These are phyloP conservation scores for Rhinophrynus dorsalis DNA, from an alignment of 2,797 vertebrate species.

Conservation along the genomic window DNA sequence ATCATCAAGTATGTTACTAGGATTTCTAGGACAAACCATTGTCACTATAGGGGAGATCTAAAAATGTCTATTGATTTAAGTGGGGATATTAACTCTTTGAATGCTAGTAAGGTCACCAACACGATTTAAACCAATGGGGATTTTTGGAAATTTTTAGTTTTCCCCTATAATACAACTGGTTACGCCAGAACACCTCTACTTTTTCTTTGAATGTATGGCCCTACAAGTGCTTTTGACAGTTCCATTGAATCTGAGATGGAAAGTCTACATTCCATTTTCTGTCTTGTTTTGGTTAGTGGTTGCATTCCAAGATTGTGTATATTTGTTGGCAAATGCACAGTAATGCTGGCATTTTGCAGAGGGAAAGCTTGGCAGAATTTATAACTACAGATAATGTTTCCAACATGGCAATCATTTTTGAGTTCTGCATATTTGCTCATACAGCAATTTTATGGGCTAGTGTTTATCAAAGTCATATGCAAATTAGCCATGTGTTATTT, in stretches of 20 bases:
- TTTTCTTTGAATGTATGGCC: too few species aligned
- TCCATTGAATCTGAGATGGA: not conserved
- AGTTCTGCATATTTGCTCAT: not conserved
- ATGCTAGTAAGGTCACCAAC: too few species aligned
- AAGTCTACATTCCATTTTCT: not conserved
- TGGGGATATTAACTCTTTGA: too few species aligned
- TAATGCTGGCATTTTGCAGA: not conserved
- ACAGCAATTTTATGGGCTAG: not conserved
- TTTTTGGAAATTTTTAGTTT: too few species aligned
- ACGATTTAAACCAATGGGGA: too few species aligned
- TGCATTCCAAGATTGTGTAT: not conserved
- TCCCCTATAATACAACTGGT: too few species aligned
- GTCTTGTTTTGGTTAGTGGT: not conserved
- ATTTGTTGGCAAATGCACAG: not conserved
- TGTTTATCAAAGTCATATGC: slow-evolving; percentile 13
- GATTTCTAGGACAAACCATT: too few species aligned
- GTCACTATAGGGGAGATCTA: too few species aligned
- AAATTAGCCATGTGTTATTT: slow-evolving; percentile 43
- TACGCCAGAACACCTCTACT: too few species aligned
- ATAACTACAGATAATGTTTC: not conserved
- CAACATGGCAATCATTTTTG: not conserved
- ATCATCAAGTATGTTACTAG: too few species aligned
- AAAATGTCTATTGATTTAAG: too few species aligned
- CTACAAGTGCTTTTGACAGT: not conserved
- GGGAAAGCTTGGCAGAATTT: not conserved